Evolutionary conservation across 2,797 vertebrate genomes (phyloP), one percentile per base, ranked within the genome.

Genomic region (Darevskia nairensis): DNA sequence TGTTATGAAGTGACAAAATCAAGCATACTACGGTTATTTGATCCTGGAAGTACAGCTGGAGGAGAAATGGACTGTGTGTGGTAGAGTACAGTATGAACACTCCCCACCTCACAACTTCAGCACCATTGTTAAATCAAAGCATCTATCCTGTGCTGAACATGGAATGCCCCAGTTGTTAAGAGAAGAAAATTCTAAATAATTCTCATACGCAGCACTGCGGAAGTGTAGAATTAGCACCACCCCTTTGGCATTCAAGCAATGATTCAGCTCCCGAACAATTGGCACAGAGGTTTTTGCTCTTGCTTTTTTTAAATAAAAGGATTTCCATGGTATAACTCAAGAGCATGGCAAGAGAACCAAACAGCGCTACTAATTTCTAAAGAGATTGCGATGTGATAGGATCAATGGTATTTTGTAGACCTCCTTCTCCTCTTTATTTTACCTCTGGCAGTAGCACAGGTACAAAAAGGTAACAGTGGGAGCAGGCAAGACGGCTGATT

Each of bases 201-300:
- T 17, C 59, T 61, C 4, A 21, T 61, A 61, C 46, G 3, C 19
- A 61, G 15, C 19, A 61, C 59, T 61, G 59, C 19, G 19, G 92
- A 93, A 90, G 82, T 85, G n/a, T 91, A 78, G 90, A 17, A 11
- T 88, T 95, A 46, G 71, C 87, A 21, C 44, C 29, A 87, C 79
- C 76, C 84, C 29, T 66, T 86, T 80, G 88, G 77, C 59, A 23
- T 5, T 64, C 3, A 74, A 44, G 84, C 27, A 13, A 71, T 87
- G 3, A 50, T n/a, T 74, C 17, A 0, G n/a, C 94, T 69, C 95
- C 69, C 72, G 69, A 84, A 50, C 21, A 88, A 71, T 83, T 85
- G 82, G 27, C 69, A 87, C 0, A 84, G 41, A 88, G 39, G 39
- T 59, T 50, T 89, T 50, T 50, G 46, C 46, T 50, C 39, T 41